Conservation (phyloP, 1,140 invertebrate genomes). For the Homalodisca vitripennis region DNA sequence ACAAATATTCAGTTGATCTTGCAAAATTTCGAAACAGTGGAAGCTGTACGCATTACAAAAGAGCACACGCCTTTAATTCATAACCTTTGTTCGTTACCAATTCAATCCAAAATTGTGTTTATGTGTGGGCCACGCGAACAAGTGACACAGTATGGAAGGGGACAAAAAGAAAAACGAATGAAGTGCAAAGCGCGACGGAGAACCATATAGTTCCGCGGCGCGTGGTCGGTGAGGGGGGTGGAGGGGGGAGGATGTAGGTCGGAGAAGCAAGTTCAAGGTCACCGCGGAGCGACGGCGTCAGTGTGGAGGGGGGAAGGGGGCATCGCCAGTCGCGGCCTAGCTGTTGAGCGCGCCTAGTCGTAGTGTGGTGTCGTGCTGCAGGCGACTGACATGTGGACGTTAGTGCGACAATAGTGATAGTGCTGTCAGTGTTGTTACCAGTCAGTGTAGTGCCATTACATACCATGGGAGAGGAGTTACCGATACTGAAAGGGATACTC, state of each 20-base stretch:
- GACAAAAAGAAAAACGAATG: not conserved
- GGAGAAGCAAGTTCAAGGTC: constrained; percentile 40
- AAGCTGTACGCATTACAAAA: too few species aligned
- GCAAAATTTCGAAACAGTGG: too few species aligned
- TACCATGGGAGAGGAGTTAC: constrained; percentile 78
- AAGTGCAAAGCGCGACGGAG: not conserved
- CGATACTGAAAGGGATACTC: constrained; percentile 83
- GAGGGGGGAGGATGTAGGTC: constrained; percentile 37
- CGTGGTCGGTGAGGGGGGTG: not conserved
- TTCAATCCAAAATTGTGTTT: too few species aligned
- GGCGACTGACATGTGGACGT: not conserved
- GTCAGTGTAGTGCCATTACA: constrained; percentile 21
- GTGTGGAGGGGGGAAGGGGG: constrained; percentile 18
- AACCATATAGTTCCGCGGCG: not conserved
- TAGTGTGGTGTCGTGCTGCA: not conserved
- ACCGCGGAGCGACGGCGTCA: constrained; percentile 26
- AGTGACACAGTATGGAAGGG: not conserved
- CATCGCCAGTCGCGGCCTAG: constrained; percentile 27
- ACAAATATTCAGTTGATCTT: too few species aligned
- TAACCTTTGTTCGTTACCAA: too few species aligned
- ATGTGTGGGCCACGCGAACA: not conserved
- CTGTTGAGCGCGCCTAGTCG: not conserved
- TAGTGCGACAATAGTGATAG: not conserved
- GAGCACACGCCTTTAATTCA: too few species aligned
- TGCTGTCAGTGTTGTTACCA: not conserved